Base-by-base conservation (phyloP, 2,797 vertebrate genomes). In the Sebastolobus alascanus region DNA sequence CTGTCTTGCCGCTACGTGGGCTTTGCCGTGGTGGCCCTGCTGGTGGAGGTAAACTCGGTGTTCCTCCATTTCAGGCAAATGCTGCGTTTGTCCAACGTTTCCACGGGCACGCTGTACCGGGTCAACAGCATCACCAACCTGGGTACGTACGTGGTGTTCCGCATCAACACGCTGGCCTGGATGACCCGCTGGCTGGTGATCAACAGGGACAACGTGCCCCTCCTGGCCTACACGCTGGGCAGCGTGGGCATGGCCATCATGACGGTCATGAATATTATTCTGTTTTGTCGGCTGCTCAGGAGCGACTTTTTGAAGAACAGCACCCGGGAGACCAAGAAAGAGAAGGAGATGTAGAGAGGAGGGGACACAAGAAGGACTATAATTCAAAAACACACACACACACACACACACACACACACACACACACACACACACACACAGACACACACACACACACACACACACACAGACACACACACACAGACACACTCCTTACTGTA, bases 31-130 rank as follows among this genome's bases (percentile, higher is more conserved):
- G 96, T 99, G 87, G 97, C 97, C 52, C 90, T 99, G 43, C 86
- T 99, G 88, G 97, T 99, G 87, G 97, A 99, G 92, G 95, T 99
- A 40, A 99, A 99, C 92, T 99, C 98, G 0, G 90, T 97, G 89
- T 98, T 98, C 94, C 96, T 98, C 16, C 96, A 99, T 90, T 84
- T 98, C 68, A 89, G 96, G 50, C 97, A 97, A 78, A 93, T 97
- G 55, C 94, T 98, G 66, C 96, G 97, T 7, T 97, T 98, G 96
- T 96, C 97, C 74, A 87, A 38, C 92, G 91, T 94, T 59, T 87
- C 92, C 9, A 75, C 85, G 35, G 89, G 94, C 80, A 88, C 94
- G 2, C 80, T 90, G 75, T 98, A 97, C 94, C 95, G 96, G 0
- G 75, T 99, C 87, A 97, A 97, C 96, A 97, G 97, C 94, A 93